Evolutionary conservation across 30 jellyfish, hydroid and myxozoan genomes (phyloP).

Genomic region (Hydractinia echinata): DNA sequence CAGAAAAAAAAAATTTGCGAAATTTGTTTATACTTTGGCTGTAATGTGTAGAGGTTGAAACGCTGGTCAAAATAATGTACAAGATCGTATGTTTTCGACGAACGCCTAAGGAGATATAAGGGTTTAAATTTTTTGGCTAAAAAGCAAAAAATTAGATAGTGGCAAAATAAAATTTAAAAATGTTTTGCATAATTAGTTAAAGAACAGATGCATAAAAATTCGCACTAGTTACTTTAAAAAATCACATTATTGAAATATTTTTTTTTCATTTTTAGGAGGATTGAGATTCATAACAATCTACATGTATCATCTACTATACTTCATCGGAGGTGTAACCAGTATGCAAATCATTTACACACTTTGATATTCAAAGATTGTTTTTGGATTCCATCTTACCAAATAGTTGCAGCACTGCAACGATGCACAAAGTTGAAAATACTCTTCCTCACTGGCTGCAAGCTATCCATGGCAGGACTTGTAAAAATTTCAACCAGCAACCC

Average conservation of each 20-base stretch:
- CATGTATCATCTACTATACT: constrained; percentile 46
- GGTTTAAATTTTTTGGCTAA: too few species aligned
- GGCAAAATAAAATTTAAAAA: too few species aligned
- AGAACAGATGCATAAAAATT: too few species aligned
- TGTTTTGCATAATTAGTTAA: too few species aligned
- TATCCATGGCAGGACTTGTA: constrained; percentile 38
- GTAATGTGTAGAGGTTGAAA: too few species aligned
- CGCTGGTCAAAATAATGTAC: too few species aligned
- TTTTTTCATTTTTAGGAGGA: constrained; percentile 4
- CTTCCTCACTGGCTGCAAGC: constrained; percentile 61
- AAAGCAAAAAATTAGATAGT: too few species aligned
- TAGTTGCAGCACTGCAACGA: constrained; percentile 43
- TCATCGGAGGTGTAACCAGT: constrained; percentile 36
- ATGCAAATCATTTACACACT: constrained; percentile 34
- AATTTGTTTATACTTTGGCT: too few species aligned
- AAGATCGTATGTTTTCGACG: too few species aligned
- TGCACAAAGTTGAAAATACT: constrained; percentile 62
- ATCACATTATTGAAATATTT: background rate
- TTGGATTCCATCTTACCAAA: constrained; percentile 67
- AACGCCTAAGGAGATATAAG: too few species aligned
- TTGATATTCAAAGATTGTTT: constrained; percentile 61
- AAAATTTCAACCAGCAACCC: constrained; percentile 47
- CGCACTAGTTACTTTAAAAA: too few species aligned
- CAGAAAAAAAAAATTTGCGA: too few species aligned
- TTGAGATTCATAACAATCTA: constrained; percentile 35